These are phyloP conservation scores for Drosophila monieri DNA, from an alignment of 2,888 invertebrate species.

Conservation along the genomic window DNA sequence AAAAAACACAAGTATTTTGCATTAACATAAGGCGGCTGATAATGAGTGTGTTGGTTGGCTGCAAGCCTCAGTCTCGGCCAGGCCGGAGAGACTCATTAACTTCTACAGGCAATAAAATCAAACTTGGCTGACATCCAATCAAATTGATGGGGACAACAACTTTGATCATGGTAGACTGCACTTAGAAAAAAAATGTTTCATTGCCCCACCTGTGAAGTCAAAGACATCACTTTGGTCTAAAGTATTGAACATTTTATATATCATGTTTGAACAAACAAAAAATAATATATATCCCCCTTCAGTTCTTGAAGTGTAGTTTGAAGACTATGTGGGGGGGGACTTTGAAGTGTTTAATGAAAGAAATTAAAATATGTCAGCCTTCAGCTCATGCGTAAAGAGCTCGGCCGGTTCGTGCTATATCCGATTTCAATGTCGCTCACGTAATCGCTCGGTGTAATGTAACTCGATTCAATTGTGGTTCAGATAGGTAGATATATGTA, in stretches of 20 bases:
- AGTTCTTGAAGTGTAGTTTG: not conserved
- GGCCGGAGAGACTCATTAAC: slow-evolving; percentile 30
- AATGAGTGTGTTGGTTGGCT: slow-evolving; percentile 23
- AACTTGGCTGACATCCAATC: slow-evolving; percentile 41
- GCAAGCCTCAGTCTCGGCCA: slow-evolving; percentile 6
- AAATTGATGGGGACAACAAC: slow-evolving; percentile 42
- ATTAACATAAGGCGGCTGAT: slow-evolving; percentile 45
- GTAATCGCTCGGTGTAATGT: slow-evolving; percentile 50
- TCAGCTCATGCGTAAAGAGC: slow-evolving; percentile 49
- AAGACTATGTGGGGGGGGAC: slow-evolving; percentile 23
- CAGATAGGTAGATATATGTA: not conserved
- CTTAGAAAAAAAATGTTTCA: not conserved
- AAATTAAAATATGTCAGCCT: slow-evolving; percentile 46
- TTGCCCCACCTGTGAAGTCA: not conserved
- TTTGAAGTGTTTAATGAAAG: slow-evolving; percentile 40
- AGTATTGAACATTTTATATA: not conserved
- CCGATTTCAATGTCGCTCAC: slow-evolving; percentile 67
- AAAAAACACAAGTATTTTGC: slow-evolving; percentile 35
- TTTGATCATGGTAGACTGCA: not conserved
- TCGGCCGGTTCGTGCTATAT: slow-evolving; percentile 35
- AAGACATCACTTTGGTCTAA: not conserved
- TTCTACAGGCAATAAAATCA: slow-evolving; percentile 41
- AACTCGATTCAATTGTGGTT: slow-evolving; percentile 25
- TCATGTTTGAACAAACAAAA: not conserved
- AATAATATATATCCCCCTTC: not conserved